Conservation (phyloP, 2,113 vertebrate genomes). For the Dasyprocta punctata region DNA sequence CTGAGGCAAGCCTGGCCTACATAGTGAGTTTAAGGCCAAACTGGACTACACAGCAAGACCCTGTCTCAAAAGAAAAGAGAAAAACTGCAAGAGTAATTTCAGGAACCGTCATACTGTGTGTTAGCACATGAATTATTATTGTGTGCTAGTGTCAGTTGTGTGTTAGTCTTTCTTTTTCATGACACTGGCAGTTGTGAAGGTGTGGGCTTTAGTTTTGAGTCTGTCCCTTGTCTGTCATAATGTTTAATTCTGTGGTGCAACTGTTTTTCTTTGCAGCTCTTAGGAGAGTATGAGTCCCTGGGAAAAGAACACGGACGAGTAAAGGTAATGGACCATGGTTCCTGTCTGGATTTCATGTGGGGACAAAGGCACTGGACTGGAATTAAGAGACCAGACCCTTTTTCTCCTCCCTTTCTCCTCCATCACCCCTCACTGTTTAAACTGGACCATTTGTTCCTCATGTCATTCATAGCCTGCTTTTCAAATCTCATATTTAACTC, state of each 20-base stretch:
- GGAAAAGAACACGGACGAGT: constrained; percentile 92
- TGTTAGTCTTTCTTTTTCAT: neutral
- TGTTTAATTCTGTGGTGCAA: constrained; percentile 26
- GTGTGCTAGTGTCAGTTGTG: neutral
- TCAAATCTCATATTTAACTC: neutral
- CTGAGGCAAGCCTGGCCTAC: neutral
- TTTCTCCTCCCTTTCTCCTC: neutral
- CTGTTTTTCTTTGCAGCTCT: constrained; percentile 87
- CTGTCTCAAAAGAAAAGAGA: neutral
- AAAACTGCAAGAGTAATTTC: neutral
- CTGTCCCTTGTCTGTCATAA: neutral
- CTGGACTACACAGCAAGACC: neutral
- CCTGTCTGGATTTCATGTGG: neutral
- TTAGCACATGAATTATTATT: too few species aligned
- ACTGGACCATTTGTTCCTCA: neutral
- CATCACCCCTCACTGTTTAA: neutral
- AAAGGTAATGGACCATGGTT: constrained; percentile 88
- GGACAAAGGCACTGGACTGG: neutral
- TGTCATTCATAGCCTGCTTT: neutral
- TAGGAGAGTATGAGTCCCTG: constrained; percentile 93
- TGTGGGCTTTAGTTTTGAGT: neutral
- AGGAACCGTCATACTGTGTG: neutral
- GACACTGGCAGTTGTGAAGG: neutral
- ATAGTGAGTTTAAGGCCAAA: neutral
- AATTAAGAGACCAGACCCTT: neutral